phyloP scores from a whole-genome alignment of 2,888 invertebrate species.

The Plagodis dolabraria region DNA sequence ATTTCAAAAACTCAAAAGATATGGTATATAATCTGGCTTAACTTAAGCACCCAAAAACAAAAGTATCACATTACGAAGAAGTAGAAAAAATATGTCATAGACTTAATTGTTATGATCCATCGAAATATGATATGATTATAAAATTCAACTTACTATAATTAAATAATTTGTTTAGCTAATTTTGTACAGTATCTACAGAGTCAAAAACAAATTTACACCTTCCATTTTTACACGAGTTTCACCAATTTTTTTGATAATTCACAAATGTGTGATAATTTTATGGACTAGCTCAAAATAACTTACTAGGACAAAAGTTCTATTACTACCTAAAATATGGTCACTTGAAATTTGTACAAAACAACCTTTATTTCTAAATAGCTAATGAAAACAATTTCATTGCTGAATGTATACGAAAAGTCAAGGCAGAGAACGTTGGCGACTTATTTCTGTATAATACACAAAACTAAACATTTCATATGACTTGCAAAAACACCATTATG shows the following conservation, averaged over 20 bases:
- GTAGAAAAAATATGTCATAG: conserved; percentile 47
- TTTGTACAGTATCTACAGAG: conserved; percentile 82
- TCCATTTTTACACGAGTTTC: conserved; percentile 54
- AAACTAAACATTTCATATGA: too few species aligned
- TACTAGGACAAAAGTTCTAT: conserved; percentile 79
- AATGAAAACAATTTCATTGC: conserved; percentile 52
- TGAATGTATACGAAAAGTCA: conserved; percentile 47
- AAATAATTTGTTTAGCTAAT: conserved; percentile 71
- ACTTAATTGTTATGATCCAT: conserved; percentile 56
- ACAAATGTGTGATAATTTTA: conserved; percentile 62
- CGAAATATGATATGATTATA: conserved; percentile 81
- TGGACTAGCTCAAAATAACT: conserved; percentile 82
- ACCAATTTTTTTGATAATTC: conserved; percentile 50
- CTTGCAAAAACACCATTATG: too few species aligned
- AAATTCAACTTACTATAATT: conserved; percentile 77
- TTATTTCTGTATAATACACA: conserved; percentile 1
- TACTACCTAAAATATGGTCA: conserved; percentile 73
- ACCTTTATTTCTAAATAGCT: conserved; percentile 47
- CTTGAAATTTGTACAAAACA: conserved; percentile 75
- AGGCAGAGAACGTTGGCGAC: conserved; percentile 23
- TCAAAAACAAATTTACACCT: conserved; percentile 65
- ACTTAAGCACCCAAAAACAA: conserved; percentile 17
- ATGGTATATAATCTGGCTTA: too few species aligned
- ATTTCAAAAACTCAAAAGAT: too few species aligned
- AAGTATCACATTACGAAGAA: conserved; percentile 19